These are phyloP conservation scores for Halocynthia roretzi DNA, from an alignment of 23 tunicate species.

Conservation along the genomic window DNA sequence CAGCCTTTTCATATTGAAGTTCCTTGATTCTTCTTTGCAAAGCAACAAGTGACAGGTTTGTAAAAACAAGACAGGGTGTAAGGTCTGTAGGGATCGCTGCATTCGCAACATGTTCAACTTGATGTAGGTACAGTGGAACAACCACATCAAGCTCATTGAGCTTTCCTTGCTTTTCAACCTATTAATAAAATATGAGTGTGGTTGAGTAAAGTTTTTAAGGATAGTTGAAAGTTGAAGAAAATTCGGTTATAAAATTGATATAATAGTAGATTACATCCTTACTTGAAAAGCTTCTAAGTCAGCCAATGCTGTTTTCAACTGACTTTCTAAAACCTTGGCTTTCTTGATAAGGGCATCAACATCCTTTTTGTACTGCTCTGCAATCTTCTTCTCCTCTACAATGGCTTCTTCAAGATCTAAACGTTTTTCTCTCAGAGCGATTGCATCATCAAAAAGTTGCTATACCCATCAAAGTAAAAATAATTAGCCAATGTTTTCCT, in stretches of 20 bases:
- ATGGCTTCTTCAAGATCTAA: constrained; percentile 83
- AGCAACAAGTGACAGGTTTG: constrained; percentile 51
- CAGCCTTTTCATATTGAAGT: constrained; percentile 73
- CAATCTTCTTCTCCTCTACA: constrained; percentile 75
- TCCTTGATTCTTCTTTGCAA: constrained; percentile 83
- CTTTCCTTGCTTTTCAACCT: constrained; percentile 99
- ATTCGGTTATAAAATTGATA: neutral
- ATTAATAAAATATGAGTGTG: neutral
- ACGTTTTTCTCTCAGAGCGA: constrained; percentile 78
- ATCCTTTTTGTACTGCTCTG: constrained; percentile 91
- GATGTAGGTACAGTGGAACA: constrained; percentile 88
- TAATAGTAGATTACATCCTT: neutral
- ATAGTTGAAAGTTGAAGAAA: too few species aligned
- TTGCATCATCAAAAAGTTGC: constrained; percentile 41
- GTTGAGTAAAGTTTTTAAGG: neutral
- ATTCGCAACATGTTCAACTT: constrained; percentile 78
- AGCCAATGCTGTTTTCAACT: constrained; percentile 77
- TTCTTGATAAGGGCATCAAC: constrained; percentile 73
- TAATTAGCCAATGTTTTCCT: neutral
- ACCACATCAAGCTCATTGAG: constrained; percentile 93
- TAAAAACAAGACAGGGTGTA: constrained; percentile 64
- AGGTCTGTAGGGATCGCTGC: constrained; percentile 65
- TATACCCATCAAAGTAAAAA: neutral
- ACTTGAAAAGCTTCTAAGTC: constrained; percentile 96
- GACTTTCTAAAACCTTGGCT: constrained; percentile 86